A percentile compares a stretch with the other conserved stretches of the same genome.
Conservation (phyloP, 2,113 vertebrate genomes). For the Hydrochoerus hydrochaeris region DNA sequence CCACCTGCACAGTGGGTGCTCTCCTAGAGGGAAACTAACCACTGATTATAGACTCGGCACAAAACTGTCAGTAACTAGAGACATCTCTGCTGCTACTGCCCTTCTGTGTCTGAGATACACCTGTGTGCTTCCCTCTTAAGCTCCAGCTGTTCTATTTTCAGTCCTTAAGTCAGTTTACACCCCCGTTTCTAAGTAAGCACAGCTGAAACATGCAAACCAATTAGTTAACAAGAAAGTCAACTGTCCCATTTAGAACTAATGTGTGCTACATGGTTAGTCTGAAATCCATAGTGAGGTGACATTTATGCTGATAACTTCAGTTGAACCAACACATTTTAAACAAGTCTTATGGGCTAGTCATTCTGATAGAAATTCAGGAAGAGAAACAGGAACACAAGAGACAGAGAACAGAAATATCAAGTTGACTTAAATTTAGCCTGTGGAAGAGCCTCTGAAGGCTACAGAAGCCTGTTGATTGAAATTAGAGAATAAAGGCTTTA, state of each 20-base stretch:
- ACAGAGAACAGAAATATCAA: background rate
- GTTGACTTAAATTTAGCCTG: background rate
- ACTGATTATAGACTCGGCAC: background rate
- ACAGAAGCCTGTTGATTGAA: background rate
- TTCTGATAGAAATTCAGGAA: background rate
- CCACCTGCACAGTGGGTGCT: background rate
- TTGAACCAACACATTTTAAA: constrained; percentile 23
- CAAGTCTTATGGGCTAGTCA: background rate
- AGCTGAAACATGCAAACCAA: constrained; percentile 9
- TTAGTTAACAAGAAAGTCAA: background rate
- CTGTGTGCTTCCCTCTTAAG: constrained; percentile 11
- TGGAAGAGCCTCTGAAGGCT: background rate
- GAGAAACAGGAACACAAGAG: background rate
- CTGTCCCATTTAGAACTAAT: background rate
- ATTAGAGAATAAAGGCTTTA: background rate
- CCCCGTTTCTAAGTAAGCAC: background rate
- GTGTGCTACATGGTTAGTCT: background rate
- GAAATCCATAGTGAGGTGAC: background rate
- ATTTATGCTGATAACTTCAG: constrained; percentile 8
- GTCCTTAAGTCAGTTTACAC: background rate
- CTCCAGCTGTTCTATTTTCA: constrained; percentile 37
- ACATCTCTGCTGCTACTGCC: background rate
- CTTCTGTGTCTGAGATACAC: constrained; percentile 43
- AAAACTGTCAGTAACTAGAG: constrained; percentile 8
- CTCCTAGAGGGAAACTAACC: background rate